Conservation (phyloP, 2,888 invertebrate genomes). For the Eristalinus aeneus region DNA sequence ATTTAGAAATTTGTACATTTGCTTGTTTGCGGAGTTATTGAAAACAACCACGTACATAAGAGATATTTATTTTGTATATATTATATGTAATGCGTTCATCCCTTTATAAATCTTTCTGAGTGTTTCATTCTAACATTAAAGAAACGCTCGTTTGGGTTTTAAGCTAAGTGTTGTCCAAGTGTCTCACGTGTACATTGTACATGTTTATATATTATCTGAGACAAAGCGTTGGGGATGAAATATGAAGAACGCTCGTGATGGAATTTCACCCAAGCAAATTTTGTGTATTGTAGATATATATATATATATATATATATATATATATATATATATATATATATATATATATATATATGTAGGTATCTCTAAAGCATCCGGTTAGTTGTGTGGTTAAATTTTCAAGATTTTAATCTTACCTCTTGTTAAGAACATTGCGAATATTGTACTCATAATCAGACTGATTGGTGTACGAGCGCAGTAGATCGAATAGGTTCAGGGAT, state of each 20-base stretch:
- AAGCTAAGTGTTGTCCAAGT: conserved; percentile 49
- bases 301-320: too few species aligned
- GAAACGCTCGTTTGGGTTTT: conserved; percentile 23
- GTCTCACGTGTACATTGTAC: conserved; percentile 20
- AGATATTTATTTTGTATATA: too few species aligned
- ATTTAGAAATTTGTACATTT: not conserved
- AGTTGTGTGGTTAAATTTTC: not conserved
- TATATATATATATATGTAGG: not conserved
- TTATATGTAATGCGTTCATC: too few species aligned
- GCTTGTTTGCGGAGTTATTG: too few species aligned
- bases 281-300: not conserved
- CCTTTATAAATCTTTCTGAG: too few species aligned
- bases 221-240: conserved; percentile 61
- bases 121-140: not conserved
- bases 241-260: conserved; percentile 58
- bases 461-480: conserved; percentile 72
- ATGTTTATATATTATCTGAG: not conserved
- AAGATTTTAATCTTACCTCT: conserved; percentile 80
- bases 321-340: not conserved
- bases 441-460: conserved; percentile 76
- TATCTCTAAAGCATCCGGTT: not conserved
- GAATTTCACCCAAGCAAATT: conserved; percentile 49
- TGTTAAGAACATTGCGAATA: conserved; percentile 82
- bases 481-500: conserved; percentile 72
- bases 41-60: too few species aligned